Percentiles rank a stretch among this genome's conserved stretches.
Evolutionary conservation across 2,113 vertebrate genomes (phyloP).

Genomic region (Merops nubicus): DNA sequence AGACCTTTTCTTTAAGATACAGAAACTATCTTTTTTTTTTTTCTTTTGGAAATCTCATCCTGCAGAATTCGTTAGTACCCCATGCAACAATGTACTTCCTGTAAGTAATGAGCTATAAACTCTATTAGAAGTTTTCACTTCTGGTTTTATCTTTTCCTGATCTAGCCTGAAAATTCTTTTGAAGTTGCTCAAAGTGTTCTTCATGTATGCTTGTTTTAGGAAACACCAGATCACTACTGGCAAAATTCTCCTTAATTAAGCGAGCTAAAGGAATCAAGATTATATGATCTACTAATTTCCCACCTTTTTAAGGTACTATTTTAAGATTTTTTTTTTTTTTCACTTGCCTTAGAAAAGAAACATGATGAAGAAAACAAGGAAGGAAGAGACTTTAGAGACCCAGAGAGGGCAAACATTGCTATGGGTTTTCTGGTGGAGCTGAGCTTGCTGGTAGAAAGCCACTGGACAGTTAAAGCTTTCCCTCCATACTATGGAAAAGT

Average conservation of each 20-base stretch:
- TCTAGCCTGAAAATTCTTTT: conserved; percentile 59
- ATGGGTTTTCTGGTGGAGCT: not conserved
- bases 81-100: conserved; percentile 51
- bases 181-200: conserved; percentile 57
- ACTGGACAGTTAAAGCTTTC: not conserved
- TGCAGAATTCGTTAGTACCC: conserved; percentile 32
- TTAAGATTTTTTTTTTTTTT: not conserved
- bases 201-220: conserved; percentile 18
- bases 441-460: not conserved
- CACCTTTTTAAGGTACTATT: conserved; percentile 5
- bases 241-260: conserved; percentile 53
- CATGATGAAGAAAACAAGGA: not conserved
- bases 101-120: conserved; percentile 41
- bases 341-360: not conserved
- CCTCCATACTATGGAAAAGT: not conserved
- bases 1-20: not conserved
- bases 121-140: conserved; percentile 50
- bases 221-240: conserved; percentile 30
- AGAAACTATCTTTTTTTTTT: not conserved
- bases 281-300: not conserved
- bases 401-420: not conserved
- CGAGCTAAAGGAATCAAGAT: conserved; percentile 21
- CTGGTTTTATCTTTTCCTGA: conserved; percentile 68
- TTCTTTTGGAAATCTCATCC: not conserved
- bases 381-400: not conserved